phyloP scores from a whole-genome alignment of 2,888 invertebrate species.

The Chrysolina americana region DNA sequence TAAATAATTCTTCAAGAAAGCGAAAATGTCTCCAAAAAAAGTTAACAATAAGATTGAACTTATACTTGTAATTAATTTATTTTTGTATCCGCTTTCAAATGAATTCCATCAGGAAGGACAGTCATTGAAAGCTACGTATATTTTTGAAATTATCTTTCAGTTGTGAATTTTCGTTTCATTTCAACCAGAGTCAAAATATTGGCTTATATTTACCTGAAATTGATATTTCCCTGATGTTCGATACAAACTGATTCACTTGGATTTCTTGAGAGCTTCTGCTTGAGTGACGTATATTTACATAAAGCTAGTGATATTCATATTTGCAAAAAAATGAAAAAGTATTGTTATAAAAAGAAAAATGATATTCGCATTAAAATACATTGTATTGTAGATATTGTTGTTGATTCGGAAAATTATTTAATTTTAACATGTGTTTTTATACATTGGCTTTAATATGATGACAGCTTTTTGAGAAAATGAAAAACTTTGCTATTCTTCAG shows the following conservation, averaged over 20 bases:
- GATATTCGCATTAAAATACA: slow-evolving; percentile 69
- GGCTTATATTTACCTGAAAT: background rate
- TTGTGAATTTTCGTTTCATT: too few species aligned
- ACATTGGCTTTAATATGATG: slow-evolving; percentile 53
- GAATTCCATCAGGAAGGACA: too few species aligned
- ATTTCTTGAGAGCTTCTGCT: slow-evolving; percentile 61
- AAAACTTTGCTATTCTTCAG: slow-evolving; percentile 40
- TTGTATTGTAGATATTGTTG: slow-evolving; percentile 70
- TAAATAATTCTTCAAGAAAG: too few species aligned
- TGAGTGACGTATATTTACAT: slow-evolving; percentile 61
- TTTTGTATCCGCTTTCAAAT: too few species aligned
- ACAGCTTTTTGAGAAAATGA: slow-evolving; percentile 38
- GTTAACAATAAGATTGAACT: too few species aligned
- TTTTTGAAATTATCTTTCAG: too few species aligned
- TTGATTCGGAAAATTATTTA: slow-evolving; percentile 60
- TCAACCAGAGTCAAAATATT: too few species aligned
- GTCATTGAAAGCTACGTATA: too few species aligned
- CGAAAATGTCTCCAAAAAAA: too few species aligned
- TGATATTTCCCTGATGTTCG: background rate
- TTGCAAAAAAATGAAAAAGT: slow-evolving; percentile 70
- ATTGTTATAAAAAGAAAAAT: slow-evolving; percentile 71
- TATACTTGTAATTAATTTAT: too few species aligned
- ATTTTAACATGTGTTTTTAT: slow-evolving; percentile 59
- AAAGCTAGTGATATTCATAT: slow-evolving; percentile 67
- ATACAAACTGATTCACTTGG: slow-evolving; percentile 38